Percentiles rank a stretch among this genome's conserved stretches.
phyloP scores from a whole-genome alignment of 1,140 invertebrate species.

The Lepidostoma basale region DNA sequence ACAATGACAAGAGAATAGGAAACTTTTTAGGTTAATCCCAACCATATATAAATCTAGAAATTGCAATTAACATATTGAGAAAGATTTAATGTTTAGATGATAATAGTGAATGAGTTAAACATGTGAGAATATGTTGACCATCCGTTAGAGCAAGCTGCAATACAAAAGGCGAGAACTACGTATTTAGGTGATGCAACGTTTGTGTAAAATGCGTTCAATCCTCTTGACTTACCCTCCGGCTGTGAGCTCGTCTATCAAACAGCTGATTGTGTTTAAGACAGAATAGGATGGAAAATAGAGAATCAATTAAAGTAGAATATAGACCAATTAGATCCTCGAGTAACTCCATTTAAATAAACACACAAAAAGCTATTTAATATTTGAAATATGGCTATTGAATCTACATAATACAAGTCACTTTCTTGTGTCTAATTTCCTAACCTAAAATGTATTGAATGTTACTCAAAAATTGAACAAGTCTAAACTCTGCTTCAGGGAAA shows the following conservation, averaged over 20 bases:
- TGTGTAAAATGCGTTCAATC: constrained; percentile 9
- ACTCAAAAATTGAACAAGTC: no score
- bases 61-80: no score
- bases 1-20: no score
- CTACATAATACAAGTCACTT: no score
- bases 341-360: no score
- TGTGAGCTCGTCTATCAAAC: constrained; percentile 84
- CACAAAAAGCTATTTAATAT: no score
- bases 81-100: constrained; percentile 1
- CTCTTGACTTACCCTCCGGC: constrained; percentile 76
- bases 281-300: constrained; percentile 66
- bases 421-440: no score
- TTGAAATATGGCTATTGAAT: no score
- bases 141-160: background rate
- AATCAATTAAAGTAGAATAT: constrained; percentile 57
- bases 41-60: background rate
- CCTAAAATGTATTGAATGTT: no score
- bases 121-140: background rate
- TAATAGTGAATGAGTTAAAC: background rate
- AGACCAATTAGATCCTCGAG: constrained; percentile 54
- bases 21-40: no score
- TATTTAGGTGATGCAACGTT: constrained; percentile 12
- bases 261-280: constrained; percentile 71
- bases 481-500: no score
- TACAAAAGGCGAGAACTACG: background rate